These are phyloP conservation scores for Daphoenositta chrysoptera DNA, from an alignment of 2,113 vertebrate species.

Conservation along the genomic window DNA sequence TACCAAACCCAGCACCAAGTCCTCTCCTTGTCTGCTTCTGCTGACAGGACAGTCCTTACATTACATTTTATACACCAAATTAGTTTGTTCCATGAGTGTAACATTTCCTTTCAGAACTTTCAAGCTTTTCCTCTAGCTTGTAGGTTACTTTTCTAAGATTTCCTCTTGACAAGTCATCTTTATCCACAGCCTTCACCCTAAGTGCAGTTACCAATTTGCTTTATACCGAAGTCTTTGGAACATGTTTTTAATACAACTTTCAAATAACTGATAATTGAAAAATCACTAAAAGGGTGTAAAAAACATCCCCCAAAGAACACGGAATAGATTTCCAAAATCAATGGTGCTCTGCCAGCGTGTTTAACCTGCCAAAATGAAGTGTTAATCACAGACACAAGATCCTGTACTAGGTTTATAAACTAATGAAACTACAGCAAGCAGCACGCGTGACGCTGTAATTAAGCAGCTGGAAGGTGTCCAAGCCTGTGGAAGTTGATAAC, in stretches of 20 bases:
- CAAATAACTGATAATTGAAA: constrained; percentile 54
- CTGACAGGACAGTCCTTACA: neutral
- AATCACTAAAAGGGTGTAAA: constrained; percentile 64
- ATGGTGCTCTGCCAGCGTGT: constrained; percentile 70
- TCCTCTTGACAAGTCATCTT: neutral
- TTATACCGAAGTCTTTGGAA: neutral
- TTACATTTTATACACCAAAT: neutral
- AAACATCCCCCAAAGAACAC: constrained; percentile 70
- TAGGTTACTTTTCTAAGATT: neutral
- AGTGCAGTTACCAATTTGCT: neutral
- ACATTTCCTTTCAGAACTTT: neutral
- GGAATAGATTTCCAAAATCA: constrained; percentile 71
- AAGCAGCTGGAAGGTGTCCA: constrained; percentile 80
- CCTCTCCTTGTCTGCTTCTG: neutral
- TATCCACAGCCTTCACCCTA: neutral
- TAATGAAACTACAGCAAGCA: constrained; percentile 81
- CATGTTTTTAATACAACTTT: constrained; percentile 14
- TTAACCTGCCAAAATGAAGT: constrained; percentile 78
- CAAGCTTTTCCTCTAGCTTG: neutral
- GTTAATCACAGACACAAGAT: constrained; percentile 81
- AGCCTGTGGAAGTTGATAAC: constrained; percentile 82
- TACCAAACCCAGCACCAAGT: neutral
- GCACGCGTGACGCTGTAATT: constrained; percentile 78
- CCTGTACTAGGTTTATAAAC: constrained; percentile 79
- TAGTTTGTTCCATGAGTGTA: accelerated